Conservation (phyloP, 2,797 vertebrate genomes). For the Zenarchopterus dispar region DNA sequence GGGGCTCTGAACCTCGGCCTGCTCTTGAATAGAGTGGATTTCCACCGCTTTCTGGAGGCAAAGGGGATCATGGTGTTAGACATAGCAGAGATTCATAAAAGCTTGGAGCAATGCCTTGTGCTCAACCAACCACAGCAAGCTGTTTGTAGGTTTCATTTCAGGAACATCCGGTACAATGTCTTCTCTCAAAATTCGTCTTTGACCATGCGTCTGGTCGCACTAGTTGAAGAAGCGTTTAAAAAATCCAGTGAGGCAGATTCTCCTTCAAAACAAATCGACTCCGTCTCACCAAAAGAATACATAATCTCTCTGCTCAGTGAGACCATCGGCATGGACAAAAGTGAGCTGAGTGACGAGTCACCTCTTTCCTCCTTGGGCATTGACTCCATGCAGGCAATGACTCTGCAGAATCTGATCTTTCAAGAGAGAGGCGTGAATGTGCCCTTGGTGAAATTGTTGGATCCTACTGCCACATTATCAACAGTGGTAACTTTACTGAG, state of each 20-base stretch:
- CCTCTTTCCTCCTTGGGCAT: conserved; percentile 80
- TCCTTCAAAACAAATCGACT: conserved; percentile 15
- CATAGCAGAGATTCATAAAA: conserved; percentile 80
- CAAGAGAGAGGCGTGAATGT: conserved; percentile 81
- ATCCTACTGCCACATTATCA: conserved; percentile 82
- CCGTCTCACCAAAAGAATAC: conserved; percentile 74
- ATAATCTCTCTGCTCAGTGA: conserved; percentile 76
- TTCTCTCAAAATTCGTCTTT: conserved; percentile 74
- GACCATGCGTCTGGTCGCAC: conserved; percentile 59
- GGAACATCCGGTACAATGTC: conserved; percentile 65
- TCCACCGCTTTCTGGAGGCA: conserved; percentile 82
- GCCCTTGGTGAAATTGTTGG: conserved; percentile 84
- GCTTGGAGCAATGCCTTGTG: conserved; percentile 83
- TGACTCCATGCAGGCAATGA: conserved; percentile 91
- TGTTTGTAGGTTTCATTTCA: conserved; percentile 83
- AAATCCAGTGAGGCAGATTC: conserved; percentile 36
- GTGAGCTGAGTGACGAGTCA: conserved; percentile 77
- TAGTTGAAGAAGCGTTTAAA: conserved; percentile 68
- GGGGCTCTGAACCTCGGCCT: conserved; percentile 88
- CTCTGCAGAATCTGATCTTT: conserved; percentile 85
- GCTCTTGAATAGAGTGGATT: conserved; percentile 79
- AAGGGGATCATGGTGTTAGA: conserved; percentile 85
- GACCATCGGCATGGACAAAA: conserved; percentile 56
- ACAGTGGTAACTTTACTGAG: conserved; percentile 73
- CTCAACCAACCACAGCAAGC: conserved; percentile 84